Percentiles rank a stretch among this genome's conserved stretches.
Evolutionary conservation across 2,888 invertebrate genomes (phyloP).

Genomic region (Nemoura dubitans): DNA sequence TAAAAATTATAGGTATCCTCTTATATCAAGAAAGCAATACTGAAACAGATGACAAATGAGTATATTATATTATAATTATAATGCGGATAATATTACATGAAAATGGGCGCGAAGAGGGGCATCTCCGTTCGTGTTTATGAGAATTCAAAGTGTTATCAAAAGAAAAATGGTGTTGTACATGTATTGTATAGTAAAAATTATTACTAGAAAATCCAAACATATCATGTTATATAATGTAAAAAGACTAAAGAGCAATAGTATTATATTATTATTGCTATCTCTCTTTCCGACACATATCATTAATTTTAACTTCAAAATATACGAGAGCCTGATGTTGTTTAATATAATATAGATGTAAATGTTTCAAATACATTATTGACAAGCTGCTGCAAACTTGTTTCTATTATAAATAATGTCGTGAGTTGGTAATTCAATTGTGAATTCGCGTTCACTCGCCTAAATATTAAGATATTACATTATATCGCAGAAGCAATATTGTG

Average conservation of each 20-base stretch:
- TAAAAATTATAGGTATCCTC: background rate
- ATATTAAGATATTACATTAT: background rate
- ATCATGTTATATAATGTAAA: conserved; percentile 43
- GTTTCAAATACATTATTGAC: background rate
- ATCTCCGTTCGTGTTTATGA: conserved; percentile 9
- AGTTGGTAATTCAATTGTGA: background rate
- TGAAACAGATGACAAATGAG: background rate
- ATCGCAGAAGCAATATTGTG: conserved; percentile 39
- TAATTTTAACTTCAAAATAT: background rate
- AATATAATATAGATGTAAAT: background rate
- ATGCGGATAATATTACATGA: background rate
- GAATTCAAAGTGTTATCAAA: conserved; percentile 22
- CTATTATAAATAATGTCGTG: too few relatives aligned
- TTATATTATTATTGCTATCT: conserved; percentile 42
- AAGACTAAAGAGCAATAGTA: conserved; percentile 49
- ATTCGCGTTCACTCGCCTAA: background rate
- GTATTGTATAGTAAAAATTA: conserved; percentile 35
- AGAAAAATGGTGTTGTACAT: background rate
- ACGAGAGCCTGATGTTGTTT: background rate
- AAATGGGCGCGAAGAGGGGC: background rate
- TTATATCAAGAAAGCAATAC: background rate
- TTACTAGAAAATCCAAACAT: conserved; percentile 45
- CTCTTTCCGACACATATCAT: conserved; percentile 37
- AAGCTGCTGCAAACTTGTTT: background rate
- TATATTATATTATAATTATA: conserved; percentile 9